Conservation (phyloP, 2,113 vertebrate genomes). For the Psettodes erumei region DNA sequence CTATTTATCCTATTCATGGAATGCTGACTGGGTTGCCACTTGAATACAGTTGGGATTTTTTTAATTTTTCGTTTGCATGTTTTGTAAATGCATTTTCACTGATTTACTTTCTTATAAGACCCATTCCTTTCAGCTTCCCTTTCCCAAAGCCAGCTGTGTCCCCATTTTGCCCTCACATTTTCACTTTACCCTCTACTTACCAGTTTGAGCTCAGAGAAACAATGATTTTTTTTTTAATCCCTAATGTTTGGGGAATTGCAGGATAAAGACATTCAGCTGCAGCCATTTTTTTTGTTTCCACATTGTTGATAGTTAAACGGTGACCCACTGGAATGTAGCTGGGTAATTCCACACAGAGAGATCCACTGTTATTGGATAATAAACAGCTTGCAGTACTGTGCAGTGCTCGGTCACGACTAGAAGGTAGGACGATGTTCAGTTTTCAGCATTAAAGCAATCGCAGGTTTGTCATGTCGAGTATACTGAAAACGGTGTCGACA, state of each 20-base stretch:
- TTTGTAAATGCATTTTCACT: constrained; percentile 50
- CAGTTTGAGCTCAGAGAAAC: constrained; percentile 69
- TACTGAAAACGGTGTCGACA: not conserved
- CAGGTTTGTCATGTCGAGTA: constrained; percentile 13
- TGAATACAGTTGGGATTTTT: constrained; percentile 53
- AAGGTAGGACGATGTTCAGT: constrained; percentile 22
- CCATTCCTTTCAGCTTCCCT: constrained; percentile 55
- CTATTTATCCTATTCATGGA: constrained; percentile 16
- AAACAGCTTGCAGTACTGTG: constrained; percentile 18
- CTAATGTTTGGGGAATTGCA: not conserved
- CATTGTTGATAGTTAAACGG: not conserved
- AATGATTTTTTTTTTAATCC: not conserved
- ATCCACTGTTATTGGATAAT: constrained; percentile 12
- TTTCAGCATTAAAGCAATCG: constrained; percentile 4
- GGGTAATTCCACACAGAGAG: constrained; percentile 14
- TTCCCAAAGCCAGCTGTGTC: constrained; percentile 47
- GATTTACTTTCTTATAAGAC: constrained; percentile 58
- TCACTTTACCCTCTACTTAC: constrained; percentile 59
- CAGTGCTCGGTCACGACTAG: constrained; percentile 1
- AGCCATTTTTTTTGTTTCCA: not conserved
- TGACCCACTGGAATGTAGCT: not conserved
- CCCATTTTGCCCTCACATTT: constrained; percentile 52
- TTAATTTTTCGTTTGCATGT: constrained; percentile 60
- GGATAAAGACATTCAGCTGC: not conserved
- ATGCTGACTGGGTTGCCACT: constrained; percentile 51